These are phyloP conservation scores for Parazoanthus atlanticus DNA, from an alignment of 92 coral and sea anemone genomes.

Conservation along the genomic window DNA sequence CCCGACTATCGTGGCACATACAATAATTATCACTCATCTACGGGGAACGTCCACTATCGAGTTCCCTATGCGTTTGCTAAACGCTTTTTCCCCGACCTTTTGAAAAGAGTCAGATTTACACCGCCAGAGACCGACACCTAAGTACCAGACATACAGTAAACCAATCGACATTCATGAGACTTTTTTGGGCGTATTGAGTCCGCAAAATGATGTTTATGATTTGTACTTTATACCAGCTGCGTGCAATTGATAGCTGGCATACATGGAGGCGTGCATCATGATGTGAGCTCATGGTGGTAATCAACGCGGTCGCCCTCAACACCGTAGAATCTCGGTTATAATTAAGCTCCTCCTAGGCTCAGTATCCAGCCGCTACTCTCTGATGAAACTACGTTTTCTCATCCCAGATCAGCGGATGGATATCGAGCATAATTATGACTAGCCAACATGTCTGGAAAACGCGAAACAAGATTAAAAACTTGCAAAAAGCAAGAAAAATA, in stretches of 20 bases:
- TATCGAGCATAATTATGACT: no score
- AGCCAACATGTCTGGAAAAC: no score
- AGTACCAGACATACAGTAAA: background rate
- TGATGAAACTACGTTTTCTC: no score
- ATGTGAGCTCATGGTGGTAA: no score
- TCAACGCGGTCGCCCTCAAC: no score
- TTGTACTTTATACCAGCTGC: background rate
- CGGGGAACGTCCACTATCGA: background rate
- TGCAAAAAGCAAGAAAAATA: no score
- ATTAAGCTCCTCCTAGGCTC: no score
- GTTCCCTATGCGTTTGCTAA: conserved; percentile 4
- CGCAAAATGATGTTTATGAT: background rate
- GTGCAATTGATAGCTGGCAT: background rate
- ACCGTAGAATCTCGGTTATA: no score
- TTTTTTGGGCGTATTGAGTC: background rate
- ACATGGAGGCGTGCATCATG: no score
- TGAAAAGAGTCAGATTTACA: background rate
- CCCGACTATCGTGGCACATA: background rate
- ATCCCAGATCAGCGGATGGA: no score
- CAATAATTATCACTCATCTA: background rate
- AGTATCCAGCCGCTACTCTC: no score
- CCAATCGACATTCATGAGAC: background rate
- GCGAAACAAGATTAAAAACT: no score
- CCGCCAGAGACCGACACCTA: background rate
- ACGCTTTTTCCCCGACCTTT: background rate